These are phyloP conservation scores for Cyrtodaria siliqua DNA, from an alignment of 2,888 invertebrate species.

Conservation along the genomic window DNA sequence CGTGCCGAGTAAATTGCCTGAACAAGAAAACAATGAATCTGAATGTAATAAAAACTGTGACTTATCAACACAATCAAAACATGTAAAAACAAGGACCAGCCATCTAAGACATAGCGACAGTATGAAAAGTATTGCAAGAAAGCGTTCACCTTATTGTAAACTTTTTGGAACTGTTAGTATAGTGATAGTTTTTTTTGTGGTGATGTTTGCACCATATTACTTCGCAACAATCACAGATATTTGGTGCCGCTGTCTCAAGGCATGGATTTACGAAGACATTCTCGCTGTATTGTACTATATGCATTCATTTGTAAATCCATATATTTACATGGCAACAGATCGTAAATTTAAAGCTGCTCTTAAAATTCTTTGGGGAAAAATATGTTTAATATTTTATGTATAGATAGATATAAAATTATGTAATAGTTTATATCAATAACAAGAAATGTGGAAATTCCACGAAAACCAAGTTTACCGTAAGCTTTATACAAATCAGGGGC, in stretches of 20 bases:
- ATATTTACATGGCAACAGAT: constrained; percentile 72
- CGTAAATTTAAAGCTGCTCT: constrained; percentile 65
- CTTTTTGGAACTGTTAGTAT: constrained; percentile 71
- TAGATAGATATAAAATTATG: no score
- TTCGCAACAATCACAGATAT: constrained; percentile 64
- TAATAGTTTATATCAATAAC: no score
- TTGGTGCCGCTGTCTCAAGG: constrained; percentile 64
- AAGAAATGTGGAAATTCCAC: no score
- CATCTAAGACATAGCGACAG: constrained; percentile 16
- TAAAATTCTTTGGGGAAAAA: constrained; percentile 35
- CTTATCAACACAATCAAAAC: no score
- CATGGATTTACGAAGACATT: constrained; percentile 71
- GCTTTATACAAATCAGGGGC: no score
- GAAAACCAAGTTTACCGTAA: no score
- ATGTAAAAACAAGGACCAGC: not conserved
- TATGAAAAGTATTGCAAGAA: constrained; percentile 13
- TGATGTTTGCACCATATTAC: constrained; percentile 74
- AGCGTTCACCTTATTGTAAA: constrained; percentile 53
- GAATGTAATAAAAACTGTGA: no score
- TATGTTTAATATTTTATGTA: no score
- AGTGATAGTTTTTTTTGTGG: constrained; percentile 65
- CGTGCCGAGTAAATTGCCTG: no score
- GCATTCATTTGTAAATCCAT: constrained; percentile 73
- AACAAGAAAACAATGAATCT: no score
- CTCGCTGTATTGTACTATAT: constrained; percentile 68